Evolutionary conservation across 2,797 vertebrate genomes (phyloP), one percentile per base, ranked within the genome.

Genomic region (Eremophila alpestris): DNA sequence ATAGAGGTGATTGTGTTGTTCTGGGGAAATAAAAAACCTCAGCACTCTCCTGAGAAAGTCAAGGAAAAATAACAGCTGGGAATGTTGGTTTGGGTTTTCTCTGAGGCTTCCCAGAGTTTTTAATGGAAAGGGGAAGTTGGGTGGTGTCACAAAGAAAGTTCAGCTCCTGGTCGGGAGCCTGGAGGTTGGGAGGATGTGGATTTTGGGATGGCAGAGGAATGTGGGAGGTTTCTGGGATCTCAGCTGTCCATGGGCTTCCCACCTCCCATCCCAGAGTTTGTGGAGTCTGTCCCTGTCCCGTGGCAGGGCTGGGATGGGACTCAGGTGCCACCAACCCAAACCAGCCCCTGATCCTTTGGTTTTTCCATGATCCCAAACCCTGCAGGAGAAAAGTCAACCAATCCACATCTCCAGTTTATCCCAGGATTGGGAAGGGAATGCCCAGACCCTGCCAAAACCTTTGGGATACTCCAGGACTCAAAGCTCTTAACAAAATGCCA

Each of bases 111-210:
- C 5, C 13, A 24, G 59, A 12, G 40, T 2, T 56, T 24, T 55
- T 8, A 21, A 17, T 29, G 52, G 32, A 10, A 20, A 48, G 11
- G 3, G 13, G 65, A 9, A 18, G 16, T 5, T 64, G 43, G 41
- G 13, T 2, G 38, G 56, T 34, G 48, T 41, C 14, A 11, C 5
- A 5, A 1, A 2, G 24, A 29, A 26, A 14, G 27, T 21, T 65
- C 20, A 21, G 46, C 29, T 46, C 3, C 0, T 7, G 48, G 3
- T 8, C 0, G 5, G 56, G 32, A 60, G 16, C 17, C 43, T 30
- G 26, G 11, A 36, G 52, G 4, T 6, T 54, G 41, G 41, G 51
- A 51, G 15, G 1, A 1, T 9, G 30, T 18, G 55, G 76, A 17
- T 19, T 73, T 29, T 3, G 5, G 14, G 18, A 20, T 49, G n/a